phyloP scores from a whole-genome alignment of 2,888 invertebrate genomes.

The Labia minor region DNA sequence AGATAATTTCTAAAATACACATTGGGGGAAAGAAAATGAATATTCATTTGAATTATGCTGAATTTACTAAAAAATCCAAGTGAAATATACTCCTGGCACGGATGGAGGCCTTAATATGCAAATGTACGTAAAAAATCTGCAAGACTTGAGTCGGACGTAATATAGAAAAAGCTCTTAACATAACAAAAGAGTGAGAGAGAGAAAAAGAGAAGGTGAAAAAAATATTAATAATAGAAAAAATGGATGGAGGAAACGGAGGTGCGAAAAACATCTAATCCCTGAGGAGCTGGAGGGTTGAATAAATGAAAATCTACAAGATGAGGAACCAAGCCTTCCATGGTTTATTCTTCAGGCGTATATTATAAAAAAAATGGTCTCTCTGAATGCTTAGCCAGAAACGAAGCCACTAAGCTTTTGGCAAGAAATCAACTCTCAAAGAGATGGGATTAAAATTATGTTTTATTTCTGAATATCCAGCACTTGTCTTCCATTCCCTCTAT shows the following conservation, averaged over 20 bases:
- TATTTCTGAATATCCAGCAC: not conserved
- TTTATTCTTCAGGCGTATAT: not conserved
- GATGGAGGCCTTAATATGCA: slow-evolving; percentile 13
- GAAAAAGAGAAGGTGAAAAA: not conserved
- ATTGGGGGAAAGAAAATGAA: slow-evolving; percentile 2
- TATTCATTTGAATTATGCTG: slow-evolving; percentile 8
- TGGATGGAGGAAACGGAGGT: slow-evolving; percentile 7
- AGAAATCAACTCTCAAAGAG: slow-evolving; percentile 7
- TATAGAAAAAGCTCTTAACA: slow-evolving; percentile 13
- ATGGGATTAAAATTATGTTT: not conserved
- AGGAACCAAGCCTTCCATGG: not conserved
- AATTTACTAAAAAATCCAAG: slow-evolving; percentile 9
- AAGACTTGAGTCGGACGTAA: slow-evolving; percentile 5
- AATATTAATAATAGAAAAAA: slow-evolving; percentile 4
- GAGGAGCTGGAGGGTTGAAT: not conserved
- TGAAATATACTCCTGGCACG: slow-evolving; percentile 9
- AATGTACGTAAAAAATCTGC: not conserved
- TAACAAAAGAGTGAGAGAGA: not conserved
- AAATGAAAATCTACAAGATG: not conserved
- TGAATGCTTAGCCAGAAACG: not conserved
- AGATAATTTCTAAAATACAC: slow-evolving; percentile 1
- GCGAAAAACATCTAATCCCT: not conserved
- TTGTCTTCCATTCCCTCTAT: not conserved
- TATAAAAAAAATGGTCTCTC: not conserved
- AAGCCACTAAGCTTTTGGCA: not conserved